Evolutionary conservation across 2,113 vertebrate species (phyloP), one percentile per base, ranked within the genome.

Genomic region (Pavo muticus): DNA sequence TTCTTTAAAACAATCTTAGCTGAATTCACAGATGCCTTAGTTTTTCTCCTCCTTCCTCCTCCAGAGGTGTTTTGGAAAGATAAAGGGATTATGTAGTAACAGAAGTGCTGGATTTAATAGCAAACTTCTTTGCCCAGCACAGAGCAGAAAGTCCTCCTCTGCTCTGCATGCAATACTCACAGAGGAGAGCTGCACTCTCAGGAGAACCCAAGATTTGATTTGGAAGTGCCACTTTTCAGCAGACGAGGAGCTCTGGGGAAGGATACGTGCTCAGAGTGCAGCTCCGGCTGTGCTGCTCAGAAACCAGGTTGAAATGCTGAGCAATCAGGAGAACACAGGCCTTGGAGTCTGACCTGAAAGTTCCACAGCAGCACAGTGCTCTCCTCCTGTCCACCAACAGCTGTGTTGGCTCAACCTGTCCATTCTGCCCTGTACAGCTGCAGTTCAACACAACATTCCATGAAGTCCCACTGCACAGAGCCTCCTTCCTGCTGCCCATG

Each of bases 391-490:
- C 9, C 35, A 25, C 48, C 30, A 21, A 78, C 4, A 84, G 59
- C 25, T 69, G 54, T 15, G 1, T 42, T 25, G 6, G 25, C 23
- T 48, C 2, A 0, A 19, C 25, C 11, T 3, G 29, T 11, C n/a
- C 37, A 7, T 16, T 42, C 32, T 0, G 0, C 6, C 42, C 48
- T 4, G 2, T 17, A n/a, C 21, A 0, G 0, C 39, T 7, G 37
- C 70, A 0, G 1, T 24, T 2, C 60, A 11, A 16, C 35, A 27
- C 11, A 18, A 27, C 61, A 35, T 8, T 40, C 45, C 25, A 32
- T 37, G 56, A 19, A 1, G 0, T 48, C 3, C 0, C 7, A 2
- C 45, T 3, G 0, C 2, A 18, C 3, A 0, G 10, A 71, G 61
- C 56, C 25, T 3, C 8, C 48, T 45, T 76, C 65, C 59, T 54